A percentile compares a stretch with the other conserved stretches of the same genome.
phyloP scores from a whole-genome alignment of 2,113 vertebrate genomes.

The Chiloscyllium plagiosum region DNA sequence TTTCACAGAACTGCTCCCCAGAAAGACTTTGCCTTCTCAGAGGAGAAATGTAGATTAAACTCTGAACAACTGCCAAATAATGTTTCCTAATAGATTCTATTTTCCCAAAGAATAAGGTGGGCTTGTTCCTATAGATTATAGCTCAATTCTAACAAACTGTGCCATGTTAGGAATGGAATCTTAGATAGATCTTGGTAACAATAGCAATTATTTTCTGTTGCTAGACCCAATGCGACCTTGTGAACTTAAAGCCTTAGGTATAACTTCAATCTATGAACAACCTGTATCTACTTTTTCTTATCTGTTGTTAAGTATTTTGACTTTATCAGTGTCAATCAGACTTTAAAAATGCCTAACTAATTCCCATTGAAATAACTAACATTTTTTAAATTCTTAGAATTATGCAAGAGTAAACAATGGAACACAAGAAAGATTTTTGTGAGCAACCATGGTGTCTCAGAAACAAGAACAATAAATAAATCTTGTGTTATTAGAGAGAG shows the following conservation, averaged over 20 bases:
- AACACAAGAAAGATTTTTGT: not conserved
- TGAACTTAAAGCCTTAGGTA: not conserved
- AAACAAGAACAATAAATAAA: slow-evolving; percentile 19
- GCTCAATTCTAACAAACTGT: not conserved
- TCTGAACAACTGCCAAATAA: not conserved
- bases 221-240: not conserved
- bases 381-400: slow-evolving; percentile 28
- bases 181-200: not conserved
- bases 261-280: not conserved
- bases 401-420: slow-evolving; percentile 1
- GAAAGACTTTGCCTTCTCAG: not conserved
- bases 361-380: slow-evolving; percentile 30
- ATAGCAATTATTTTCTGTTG: not conserved
- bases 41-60: not conserved
- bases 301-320: slow-evolving; percentile 2
- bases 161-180: not conserved
- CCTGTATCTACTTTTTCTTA: slow-evolving; percentile 19
- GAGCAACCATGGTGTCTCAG: not conserved
- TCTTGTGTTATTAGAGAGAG: not conserved
- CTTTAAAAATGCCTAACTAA: not conserved
- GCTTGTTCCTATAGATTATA: not conserved
- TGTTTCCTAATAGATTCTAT: not conserved
- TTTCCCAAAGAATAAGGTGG: not conserved
- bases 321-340: slow-evolving; percentile 17
- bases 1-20: not conserved